phyloP scores from a whole-genome alignment of 2,797 vertebrate species.

The Platyrinchus mystaceus region DNA sequence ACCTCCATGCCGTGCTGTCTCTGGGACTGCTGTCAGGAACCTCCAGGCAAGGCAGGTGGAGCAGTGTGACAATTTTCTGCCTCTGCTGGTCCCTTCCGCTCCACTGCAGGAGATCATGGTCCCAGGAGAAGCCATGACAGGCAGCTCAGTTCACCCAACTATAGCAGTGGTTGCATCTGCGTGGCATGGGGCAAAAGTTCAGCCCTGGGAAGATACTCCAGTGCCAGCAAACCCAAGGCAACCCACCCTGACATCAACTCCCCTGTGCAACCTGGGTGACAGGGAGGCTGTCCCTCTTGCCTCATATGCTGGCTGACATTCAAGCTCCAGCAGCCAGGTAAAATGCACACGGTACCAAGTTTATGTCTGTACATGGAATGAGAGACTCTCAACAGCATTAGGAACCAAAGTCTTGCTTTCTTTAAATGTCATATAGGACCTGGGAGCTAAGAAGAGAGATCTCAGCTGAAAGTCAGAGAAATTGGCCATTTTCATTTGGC shows the following conservation, averaged over 20 bases:
- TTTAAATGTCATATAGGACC: background rate
- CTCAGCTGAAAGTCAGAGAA: background rate
- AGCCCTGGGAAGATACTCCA: background rate
- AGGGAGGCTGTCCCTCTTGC: background rate
- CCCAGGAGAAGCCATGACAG: background rate
- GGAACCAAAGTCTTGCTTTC: background rate
- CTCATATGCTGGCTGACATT: background rate
- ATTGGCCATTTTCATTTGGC: background rate
- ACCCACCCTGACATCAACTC: background rate
- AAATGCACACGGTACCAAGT: background rate
- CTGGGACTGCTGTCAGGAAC: background rate
- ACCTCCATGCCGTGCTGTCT: fast-evolving
- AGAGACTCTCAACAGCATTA: background rate
- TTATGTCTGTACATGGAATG: background rate
- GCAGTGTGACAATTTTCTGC: background rate
- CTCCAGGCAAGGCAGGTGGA: background rate
- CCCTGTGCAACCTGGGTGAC: background rate
- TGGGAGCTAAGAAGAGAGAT: background rate
- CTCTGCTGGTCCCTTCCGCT: background rate
- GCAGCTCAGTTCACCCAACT: background rate
- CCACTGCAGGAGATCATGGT: fast-evolving
- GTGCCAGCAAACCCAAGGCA: background rate
- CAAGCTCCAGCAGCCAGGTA: background rate
- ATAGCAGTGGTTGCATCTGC: background rate
- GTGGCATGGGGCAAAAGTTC: background rate